Evolutionary conservation across 2,113 vertebrate genomes (phyloP).

Genomic region (Corythornis vintsioides): DNA sequence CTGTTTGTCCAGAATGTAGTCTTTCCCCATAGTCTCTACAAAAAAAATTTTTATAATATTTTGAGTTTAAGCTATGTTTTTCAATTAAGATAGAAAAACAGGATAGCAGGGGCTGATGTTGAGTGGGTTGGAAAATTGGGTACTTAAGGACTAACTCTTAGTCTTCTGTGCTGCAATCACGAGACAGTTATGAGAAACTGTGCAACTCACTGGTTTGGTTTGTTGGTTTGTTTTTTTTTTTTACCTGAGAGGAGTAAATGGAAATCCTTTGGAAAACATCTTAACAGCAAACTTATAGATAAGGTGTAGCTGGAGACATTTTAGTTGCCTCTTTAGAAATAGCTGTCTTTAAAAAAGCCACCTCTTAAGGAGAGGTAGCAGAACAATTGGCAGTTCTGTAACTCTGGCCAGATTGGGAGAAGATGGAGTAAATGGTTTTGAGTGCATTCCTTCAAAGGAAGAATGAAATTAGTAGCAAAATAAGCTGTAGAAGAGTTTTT

Average conservation of each 20-base stretch:
- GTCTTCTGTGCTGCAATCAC: neutral
- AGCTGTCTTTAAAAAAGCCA: neutral
- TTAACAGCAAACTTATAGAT: neutral
- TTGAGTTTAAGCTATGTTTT: neutral
- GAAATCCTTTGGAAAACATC: neutral
- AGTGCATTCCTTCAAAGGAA: neutral
- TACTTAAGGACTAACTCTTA: neutral
- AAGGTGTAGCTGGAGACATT: neutral
- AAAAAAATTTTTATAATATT: neutral
- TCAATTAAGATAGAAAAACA: neutral
- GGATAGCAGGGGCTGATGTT: neutral
- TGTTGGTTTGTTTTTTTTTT: neutral
- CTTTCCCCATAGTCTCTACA: neutral
- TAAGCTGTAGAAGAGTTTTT: neutral
- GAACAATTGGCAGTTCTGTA: neutral
- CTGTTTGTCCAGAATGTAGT: neutral
- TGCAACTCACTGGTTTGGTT: neutral
- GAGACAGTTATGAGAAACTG: neutral
- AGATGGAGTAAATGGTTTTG: neutral
- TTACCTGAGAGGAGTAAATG: neutral
- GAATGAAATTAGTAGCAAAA: neutral
- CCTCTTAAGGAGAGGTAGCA: neutral
- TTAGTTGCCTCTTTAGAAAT: neutral
- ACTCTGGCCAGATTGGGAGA: neutral
- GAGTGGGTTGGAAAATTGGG: neutral